phyloP scores from a whole-genome alignment of 2,113 vertebrate species.

The Nettapus auritus region DNA sequence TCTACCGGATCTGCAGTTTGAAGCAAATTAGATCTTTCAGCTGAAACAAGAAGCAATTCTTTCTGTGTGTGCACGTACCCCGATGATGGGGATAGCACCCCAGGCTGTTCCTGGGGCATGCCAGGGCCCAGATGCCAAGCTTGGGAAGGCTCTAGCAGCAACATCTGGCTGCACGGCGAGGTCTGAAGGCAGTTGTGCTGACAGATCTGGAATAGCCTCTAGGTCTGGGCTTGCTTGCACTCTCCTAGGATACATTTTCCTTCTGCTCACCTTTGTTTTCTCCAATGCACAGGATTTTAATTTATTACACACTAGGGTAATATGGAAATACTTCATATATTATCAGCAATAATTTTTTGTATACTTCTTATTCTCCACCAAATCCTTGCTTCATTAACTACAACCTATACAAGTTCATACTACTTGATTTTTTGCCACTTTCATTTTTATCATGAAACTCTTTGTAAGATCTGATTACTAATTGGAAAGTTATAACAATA shows the following conservation, averaged over 20 bases:
- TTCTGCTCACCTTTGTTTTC: slow-evolving; percentile 66
- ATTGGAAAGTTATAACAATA: not conserved
- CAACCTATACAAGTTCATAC: not conserved
- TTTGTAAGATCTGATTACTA: not conserved
- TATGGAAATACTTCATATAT: not conserved
- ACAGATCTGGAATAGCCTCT: slow-evolving; percentile 65
- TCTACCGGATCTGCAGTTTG: not conserved
- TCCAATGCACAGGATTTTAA: not conserved
- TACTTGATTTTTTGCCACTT: not conserved
- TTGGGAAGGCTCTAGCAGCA: slow-evolving; percentile 68
- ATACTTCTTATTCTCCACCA: not conserved
- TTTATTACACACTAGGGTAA: not conserved
- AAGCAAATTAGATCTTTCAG: not conserved
- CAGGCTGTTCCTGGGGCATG: slow-evolving; percentile 12
- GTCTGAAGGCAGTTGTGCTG: slow-evolving; percentile 59
- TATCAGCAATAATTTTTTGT: not conserved
- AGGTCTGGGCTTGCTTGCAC: not conserved
- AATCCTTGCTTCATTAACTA: not conserved
- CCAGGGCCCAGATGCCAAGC: slow-evolving; percentile 76
- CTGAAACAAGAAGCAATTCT: not conserved
- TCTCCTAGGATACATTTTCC: slow-evolving; percentile 51
- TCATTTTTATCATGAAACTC: not conserved
- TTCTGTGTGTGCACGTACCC: slow-evolving; percentile 39
- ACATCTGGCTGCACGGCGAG: slow-evolving; percentile 77
- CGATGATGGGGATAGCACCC: not conserved